Conservation (phyloP, 2,888 invertebrate species). For the Bruchidius siliquastri region DNA sequence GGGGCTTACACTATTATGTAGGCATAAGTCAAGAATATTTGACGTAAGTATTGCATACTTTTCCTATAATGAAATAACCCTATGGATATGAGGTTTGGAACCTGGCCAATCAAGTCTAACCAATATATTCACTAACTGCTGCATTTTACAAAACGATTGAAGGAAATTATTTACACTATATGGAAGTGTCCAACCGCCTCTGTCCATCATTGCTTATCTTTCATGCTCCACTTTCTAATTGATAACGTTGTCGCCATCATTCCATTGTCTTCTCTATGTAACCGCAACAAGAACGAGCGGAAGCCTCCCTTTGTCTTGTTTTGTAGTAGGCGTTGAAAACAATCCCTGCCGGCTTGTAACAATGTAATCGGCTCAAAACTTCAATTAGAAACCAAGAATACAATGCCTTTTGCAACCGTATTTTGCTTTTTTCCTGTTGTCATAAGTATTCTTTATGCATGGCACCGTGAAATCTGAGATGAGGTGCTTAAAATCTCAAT, state of each 20-base stretch:
- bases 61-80: too few relatives aligned
- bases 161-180: too few relatives aligned
- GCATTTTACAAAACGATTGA: too few relatives aligned
- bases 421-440: not conserved
- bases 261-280: not conserved
- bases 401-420: not conserved
- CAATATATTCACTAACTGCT: too few relatives aligned
- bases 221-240: not conserved
- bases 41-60: too few relatives aligned
- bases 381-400: not conserved
- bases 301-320: not conserved
- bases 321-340: not conserved
- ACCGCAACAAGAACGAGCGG: not conserved
- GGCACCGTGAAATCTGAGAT: not conserved
- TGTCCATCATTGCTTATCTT: not conserved
- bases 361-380: not conserved
- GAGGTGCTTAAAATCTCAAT: not conserved
- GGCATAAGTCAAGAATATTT: too few relatives aligned
- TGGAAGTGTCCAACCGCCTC: too few relatives aligned
- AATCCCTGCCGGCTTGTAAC: not conserved
- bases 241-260: not conserved
- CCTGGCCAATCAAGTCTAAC: too few relatives aligned
- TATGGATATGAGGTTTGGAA: too few relatives aligned
- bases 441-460: too few relatives aligned
- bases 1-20: too few relatives aligned